Evolutionary conservation across 2,888 invertebrate species (phyloP).

Genomic region (Sclerodermus sp.): DNA sequence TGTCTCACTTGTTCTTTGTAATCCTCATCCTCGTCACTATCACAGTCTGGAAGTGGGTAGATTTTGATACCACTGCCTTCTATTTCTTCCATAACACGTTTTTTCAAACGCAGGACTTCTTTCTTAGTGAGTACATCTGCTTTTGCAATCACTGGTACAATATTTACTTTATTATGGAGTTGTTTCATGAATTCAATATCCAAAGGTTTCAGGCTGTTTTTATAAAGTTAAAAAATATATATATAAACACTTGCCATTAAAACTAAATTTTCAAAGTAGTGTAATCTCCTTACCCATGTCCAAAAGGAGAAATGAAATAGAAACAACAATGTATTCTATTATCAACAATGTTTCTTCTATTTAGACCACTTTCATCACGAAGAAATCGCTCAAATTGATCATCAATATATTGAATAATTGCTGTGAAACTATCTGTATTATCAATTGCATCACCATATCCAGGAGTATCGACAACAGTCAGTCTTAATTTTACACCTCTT

Average conservation of each 20-base stretch:
- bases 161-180: conserved; percentile 92
- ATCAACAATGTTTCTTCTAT: conserved; percentile 94
- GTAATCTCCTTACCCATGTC: conserved; percentile 76
- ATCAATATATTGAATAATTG: conserved; percentile 95
- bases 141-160: conserved; percentile 97
- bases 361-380: conserved; percentile 91
- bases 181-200: conserved; percentile 97
- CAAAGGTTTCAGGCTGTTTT: conserved; percentile 79
- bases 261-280: neutral
- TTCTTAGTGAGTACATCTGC: conserved; percentile 93
- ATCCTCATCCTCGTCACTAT: conserved; percentile 95
- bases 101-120: conserved; percentile 84
- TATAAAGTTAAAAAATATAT: neutral
- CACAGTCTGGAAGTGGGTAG: conserved; percentile 92
- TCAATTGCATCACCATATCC: conserved; percentile 96
- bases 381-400: conserved; percentile 93
- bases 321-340: conserved; percentile 97
- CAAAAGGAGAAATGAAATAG: conserved; percentile 96
- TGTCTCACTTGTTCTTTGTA: conserved; percentile 93
- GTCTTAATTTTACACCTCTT: conserved; percentile 86
- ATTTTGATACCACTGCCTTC: conserved; percentile 89
- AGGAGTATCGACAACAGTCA: conserved; percentile 95
- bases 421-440: conserved; percentile 90
- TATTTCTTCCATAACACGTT: conserved; percentile 88
- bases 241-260: too few relatives aligned